A percentile compares a stretch with the other conserved stretches of the same genome.
Conservation (phyloP, 2,888 invertebrate genomes). For the Lapara coniferarum region DNA sequence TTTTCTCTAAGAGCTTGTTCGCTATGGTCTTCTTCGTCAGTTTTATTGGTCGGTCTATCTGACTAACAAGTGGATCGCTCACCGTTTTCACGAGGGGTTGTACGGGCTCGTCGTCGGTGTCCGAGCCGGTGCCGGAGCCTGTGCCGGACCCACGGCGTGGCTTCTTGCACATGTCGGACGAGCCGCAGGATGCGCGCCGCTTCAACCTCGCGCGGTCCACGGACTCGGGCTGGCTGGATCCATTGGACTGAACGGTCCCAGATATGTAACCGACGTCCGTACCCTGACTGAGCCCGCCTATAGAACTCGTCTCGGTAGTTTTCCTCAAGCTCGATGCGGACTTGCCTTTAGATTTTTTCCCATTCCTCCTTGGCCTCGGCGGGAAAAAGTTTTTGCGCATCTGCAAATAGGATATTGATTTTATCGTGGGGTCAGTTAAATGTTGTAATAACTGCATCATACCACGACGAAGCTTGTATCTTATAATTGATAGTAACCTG, state of each 20-base stretch:
- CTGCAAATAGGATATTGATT: slow-evolving; percentile 62
- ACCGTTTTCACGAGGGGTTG: slow-evolving; percentile 64
- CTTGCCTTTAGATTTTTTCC: not conserved
- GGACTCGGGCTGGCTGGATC: slow-evolving; percentile 1
- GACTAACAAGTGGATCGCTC: slow-evolving; percentile 69
- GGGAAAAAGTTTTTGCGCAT: slow-evolving; percentile 87
- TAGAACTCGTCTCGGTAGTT: not conserved
- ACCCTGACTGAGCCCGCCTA: not conserved
- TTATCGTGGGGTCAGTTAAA: too few species aligned
- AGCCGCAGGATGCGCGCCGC: slow-evolving; percentile 36
- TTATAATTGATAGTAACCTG: too few species aligned
- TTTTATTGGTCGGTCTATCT: slow-evolving; percentile 49
- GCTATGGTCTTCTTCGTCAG: slow-evolving; percentile 54
- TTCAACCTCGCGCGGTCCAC: not conserved
- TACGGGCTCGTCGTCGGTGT: slow-evolving; percentile 52
- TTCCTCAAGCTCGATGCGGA: not conserved
- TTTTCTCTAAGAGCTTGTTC: slow-evolving; percentile 53
- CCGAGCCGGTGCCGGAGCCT: slow-evolving; percentile 56
- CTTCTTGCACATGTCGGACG: slow-evolving; percentile 32
- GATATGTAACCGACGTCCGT: not conserved
- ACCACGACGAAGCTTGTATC: too few species aligned
- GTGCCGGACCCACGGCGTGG: slow-evolving; percentile 35
- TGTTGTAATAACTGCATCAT: too few species aligned
- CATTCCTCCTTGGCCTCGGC: slow-evolving; percentile 83
- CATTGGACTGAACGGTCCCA: not conserved